Conservation (phyloP, 1,140 invertebrate genomes). For the Penaeus chinensis region DNA sequence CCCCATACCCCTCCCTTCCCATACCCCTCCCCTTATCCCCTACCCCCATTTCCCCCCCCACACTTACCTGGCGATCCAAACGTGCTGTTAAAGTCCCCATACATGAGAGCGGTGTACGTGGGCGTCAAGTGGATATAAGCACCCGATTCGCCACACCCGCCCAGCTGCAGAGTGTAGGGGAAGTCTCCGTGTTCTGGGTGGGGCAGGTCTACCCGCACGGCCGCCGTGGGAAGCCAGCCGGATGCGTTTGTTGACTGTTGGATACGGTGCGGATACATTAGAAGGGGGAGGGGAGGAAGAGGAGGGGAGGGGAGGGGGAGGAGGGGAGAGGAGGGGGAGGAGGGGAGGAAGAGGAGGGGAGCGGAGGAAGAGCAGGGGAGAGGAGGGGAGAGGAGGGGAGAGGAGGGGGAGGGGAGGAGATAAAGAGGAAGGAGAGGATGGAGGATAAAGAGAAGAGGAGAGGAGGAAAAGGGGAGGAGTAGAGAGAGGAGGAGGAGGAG, state of each 20-base stretch:
- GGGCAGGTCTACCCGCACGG: conserved; percentile 56
- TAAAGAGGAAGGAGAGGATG: background rate
- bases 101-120: conserved; percentile 64
- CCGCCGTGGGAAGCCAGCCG: conserved; percentile 18
- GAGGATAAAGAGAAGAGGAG: background rate
- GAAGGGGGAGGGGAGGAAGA: background rate
- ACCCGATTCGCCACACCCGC: conserved; percentile 67
- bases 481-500: background rate
- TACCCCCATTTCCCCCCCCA: background rate
- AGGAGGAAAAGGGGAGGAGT: background rate
- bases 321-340: background rate
- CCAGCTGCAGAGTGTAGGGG: conserved; percentile 66
- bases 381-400: no score
- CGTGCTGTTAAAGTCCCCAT: conserved; percentile 45
- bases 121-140: conserved; percentile 66
- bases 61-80: conserved; percentile 61
- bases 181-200: conserved; percentile 59
- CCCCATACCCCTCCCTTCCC: background rate
- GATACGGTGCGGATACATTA: background rate
- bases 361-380: no score
- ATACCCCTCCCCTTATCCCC: background rate
- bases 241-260: background rate
- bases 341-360: background rate
- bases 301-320: background rate
- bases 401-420: background rate